phyloP scores from a whole-genome alignment of 2,888 invertebrate species.

The Pherbina coryleti region DNA sequence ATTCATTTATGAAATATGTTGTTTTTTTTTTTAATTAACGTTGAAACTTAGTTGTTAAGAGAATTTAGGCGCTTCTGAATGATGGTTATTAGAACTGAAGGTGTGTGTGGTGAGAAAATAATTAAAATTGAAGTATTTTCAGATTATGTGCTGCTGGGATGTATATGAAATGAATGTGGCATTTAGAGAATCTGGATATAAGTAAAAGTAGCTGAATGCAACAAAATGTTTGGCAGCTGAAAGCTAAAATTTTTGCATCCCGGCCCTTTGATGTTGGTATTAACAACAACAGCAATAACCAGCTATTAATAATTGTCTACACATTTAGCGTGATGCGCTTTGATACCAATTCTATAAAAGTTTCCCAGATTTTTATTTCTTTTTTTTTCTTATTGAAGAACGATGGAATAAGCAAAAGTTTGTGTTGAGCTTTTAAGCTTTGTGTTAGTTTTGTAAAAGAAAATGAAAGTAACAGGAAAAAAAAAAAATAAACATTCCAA shows the following conservation, averaged over 20 bases:
- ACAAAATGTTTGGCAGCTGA: not conserved
- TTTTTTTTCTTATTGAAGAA: too few relatives aligned
- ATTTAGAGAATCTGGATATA: not conserved
- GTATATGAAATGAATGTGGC: not conserved
- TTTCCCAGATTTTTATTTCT: too few relatives aligned
- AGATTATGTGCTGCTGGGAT: not conserved
- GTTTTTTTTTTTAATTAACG: not conserved
- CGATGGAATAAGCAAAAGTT: not conserved
- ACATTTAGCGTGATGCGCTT: too few relatives aligned
- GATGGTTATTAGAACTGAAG: constrained; percentile 19
- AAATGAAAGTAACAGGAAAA: not conserved
- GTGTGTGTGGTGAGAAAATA: not conserved
- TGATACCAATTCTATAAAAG: too few relatives aligned
- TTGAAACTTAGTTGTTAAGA: constrained; percentile 2
- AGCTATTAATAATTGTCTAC: too few relatives aligned
- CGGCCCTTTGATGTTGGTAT: too few relatives aligned
- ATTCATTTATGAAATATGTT: constrained; percentile 27
- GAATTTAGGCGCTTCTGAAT: constrained; percentile 19
- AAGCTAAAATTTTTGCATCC: too few relatives aligned
- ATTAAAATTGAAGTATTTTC: not conserved
- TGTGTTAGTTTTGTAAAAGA: constrained; percentile 34
- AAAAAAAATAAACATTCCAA: constrained; percentile 18
- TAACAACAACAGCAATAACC: too few relatives aligned
- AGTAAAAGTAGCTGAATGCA: not conserved
- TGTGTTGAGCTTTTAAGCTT: not conserved